phyloP scores from a whole-genome alignment of 2,113 vertebrate genomes.

The Macheiramphus alcinus region DNA sequence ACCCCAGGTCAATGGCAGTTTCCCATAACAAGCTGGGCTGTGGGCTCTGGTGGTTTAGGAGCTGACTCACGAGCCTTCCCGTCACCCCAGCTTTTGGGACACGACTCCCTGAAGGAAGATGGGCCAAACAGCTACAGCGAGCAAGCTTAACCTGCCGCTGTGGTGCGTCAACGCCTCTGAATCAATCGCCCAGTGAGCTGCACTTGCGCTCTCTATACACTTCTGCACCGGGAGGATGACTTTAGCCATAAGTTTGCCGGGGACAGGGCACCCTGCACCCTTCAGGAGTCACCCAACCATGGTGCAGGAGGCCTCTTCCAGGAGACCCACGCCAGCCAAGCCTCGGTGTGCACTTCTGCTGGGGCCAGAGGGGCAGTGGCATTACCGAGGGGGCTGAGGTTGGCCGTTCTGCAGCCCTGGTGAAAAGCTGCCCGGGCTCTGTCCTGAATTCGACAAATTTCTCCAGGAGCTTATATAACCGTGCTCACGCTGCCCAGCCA shows the following conservation, averaged over 20 bases:
- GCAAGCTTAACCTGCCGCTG: background rate
- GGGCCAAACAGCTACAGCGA: background rate
- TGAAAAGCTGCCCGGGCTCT: background rate
- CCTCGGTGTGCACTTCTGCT: background rate
- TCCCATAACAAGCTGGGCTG: background rate
- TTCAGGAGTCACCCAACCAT: background rate
- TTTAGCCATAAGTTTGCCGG: background rate
- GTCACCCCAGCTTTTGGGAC: background rate
- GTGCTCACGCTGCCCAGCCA: background rate
- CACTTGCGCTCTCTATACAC: background rate
- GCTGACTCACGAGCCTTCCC: background rate
- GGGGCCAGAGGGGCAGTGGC: background rate
- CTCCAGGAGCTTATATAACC: background rate
- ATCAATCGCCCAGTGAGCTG: background rate
- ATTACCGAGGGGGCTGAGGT: background rate
- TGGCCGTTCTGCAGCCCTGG: background rate
- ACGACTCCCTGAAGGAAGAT: background rate
- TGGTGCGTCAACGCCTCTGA: background rate
- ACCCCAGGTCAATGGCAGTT: background rate
- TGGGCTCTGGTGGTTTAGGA: background rate
- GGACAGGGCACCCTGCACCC: background rate
- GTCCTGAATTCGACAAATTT: background rate
- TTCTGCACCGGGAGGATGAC: background rate
- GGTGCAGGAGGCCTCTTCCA: background rate
- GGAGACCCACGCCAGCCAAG: background rate